Percentiles rank a stretch among this genome's conserved stretches.
phyloP scores from a whole-genome alignment of 2,113 vertebrate species.

The Cathartes aura region DNA sequence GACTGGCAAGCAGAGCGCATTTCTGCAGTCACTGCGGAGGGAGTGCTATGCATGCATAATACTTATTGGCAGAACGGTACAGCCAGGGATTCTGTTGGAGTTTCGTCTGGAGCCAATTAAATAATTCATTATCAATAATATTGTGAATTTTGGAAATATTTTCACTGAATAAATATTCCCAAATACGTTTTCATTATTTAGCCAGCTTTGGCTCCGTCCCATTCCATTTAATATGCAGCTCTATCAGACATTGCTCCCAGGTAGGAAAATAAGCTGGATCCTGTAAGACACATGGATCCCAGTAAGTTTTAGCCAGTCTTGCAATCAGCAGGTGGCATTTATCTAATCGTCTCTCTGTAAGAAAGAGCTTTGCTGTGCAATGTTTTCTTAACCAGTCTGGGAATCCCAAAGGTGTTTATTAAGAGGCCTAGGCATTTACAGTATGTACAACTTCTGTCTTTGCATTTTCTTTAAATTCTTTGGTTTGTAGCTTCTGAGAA shows the following conservation, averaged over 20 bases:
- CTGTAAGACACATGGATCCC: fast-evolving
- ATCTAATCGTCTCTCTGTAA: not conserved
- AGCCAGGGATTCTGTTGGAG: not conserved
- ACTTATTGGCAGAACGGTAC: not conserved
- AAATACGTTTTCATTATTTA: slow-evolving; percentile 15
- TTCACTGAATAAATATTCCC: slow-evolving; percentile 14
- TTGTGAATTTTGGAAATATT: slow-evolving; percentile 38
- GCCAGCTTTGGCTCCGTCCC: not conserved
- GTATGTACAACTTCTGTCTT: not conserved
- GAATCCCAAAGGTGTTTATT: not conserved
- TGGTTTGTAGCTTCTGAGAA: not conserved
- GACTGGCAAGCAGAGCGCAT: not conserved
- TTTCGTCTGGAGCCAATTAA: not conserved
- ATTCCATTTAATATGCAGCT: not conserved
- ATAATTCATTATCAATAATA: slow-evolving; percentile 62
- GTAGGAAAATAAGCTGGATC: slow-evolving; percentile 1
- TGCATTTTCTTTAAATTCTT: not conserved
- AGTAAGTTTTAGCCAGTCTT: not conserved
- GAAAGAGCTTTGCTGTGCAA: not conserved
- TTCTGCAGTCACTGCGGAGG: not conserved
- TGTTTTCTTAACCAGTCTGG: not conserved
- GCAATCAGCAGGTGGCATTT: not conserved
- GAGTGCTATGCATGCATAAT: not conserved
- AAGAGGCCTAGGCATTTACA: not conserved
- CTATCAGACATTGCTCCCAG: not conserved